phyloP scores from a whole-genome alignment of 1,140 invertebrate genomes.

The Caligus rogercresseyi region DNA sequence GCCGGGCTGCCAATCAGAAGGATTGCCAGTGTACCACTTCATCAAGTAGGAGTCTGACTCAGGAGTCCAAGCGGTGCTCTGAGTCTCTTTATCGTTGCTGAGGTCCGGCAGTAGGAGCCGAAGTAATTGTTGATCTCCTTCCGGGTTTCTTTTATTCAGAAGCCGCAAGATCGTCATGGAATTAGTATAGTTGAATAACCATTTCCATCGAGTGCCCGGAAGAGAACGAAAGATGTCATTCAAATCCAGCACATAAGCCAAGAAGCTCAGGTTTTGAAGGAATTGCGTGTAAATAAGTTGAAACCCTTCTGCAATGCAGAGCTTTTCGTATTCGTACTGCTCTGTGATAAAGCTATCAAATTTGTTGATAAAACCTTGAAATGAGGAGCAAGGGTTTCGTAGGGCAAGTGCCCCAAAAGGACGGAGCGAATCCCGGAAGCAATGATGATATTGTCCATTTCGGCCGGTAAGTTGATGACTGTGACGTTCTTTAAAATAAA shows the following conservation, averaged over 20 bases:
- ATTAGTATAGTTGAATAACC: background rate
- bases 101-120: background rate
- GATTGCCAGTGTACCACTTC: constrained; percentile 40
- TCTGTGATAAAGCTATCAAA: constrained; percentile 34
- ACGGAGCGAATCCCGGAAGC: constrained; percentile 33
- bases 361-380: constrained; percentile 35
- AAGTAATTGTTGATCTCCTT: background rate
- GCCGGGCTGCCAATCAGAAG: constrained; percentile 47
- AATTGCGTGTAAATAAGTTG: constrained; percentile 42
- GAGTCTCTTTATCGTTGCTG: background rate
- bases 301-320: constrained; percentile 37
- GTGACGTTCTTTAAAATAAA: constrained; percentile 32
- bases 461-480: constrained; percentile 32
- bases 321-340: constrained; percentile 41
- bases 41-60: constrained; percentile 44
- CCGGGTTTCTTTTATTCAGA: background rate
- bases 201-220: constrained; percentile 26
- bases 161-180: background rate
- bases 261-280: constrained; percentile 38
- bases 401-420: constrained; percentile 36
- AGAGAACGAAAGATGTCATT: constrained; percentile 38
- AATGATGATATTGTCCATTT: constrained; percentile 31
- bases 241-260: constrained; percentile 38
- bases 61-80: constrained; percentile 33
- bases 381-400: constrained; percentile 37